Evolutionary conservation across 2,888 invertebrate genomes (phyloP).

Genomic region (Torymus auratus): DNA sequence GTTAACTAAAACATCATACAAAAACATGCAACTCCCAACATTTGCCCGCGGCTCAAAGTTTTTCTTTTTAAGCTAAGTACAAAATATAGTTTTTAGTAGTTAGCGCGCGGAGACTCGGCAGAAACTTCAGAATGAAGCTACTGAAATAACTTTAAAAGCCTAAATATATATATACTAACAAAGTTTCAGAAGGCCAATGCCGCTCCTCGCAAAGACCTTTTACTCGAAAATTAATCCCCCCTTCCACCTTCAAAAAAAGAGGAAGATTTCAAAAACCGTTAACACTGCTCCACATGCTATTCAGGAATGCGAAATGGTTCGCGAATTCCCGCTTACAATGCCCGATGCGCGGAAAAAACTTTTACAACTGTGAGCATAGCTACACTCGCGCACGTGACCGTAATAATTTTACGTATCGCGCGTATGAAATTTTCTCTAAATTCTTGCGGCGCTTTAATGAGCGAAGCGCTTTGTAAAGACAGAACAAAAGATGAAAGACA

Average conservation of each 20-base stretch:
- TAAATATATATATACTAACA: too few relatives aligned
- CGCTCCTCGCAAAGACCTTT: too few relatives aligned
- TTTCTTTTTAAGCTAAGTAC: conserved; percentile 6
- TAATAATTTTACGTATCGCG: conserved; percentile 7
- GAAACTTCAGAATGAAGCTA: too few relatives aligned
- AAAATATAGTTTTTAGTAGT: background rate
- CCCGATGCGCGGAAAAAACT: background rate
- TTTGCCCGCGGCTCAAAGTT: background rate
- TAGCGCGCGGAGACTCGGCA: too few relatives aligned
- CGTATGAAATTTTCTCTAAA: conserved; percentile 17
- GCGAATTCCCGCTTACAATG: too few relatives aligned
- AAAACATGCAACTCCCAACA: background rate
- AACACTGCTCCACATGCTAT: too few relatives aligned
- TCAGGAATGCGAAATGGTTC: background rate
- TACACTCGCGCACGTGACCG: too few relatives aligned
- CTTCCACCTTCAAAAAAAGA: too few relatives aligned
- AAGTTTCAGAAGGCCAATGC: too few relatives aligned
- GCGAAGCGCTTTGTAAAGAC: conserved; percentile 21
- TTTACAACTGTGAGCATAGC: background rate
- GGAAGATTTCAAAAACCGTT: background rate
- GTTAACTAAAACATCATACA: too few relatives aligned
- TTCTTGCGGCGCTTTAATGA: conserved; percentile 28
- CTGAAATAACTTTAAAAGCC: too few relatives aligned
- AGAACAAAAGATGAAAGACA: conserved; percentile 47
- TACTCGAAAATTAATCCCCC: too few relatives aligned